phyloP scores from a whole-genome alignment of 2,113 vertebrate genomes.

The Pedetes capensis region DNA sequence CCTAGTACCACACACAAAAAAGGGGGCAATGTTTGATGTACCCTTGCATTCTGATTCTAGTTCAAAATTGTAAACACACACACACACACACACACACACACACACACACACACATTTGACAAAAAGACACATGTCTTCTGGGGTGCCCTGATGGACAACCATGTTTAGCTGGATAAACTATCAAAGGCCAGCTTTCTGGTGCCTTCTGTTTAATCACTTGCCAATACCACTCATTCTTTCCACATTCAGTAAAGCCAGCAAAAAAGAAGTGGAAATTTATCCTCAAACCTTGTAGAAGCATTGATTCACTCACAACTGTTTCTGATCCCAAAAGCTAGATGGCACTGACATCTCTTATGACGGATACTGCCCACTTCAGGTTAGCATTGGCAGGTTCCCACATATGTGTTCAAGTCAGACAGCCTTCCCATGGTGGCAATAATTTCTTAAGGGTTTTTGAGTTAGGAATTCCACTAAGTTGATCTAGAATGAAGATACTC shows the following conservation, averaged over 20 bases:
- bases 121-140: fast-evolving
- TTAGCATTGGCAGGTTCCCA: background rate
- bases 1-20: no score
- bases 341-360: background rate
- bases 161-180: background rate
- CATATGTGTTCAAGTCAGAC: background rate
- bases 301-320: background rate
- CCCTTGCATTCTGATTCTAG: background rate
- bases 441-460: background rate
- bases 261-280: background rate
- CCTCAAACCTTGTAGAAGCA: background rate
- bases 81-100: background rate
- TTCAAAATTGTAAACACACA: background rate
- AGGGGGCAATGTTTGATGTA: background rate
- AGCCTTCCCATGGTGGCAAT: background rate
- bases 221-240: background rate
- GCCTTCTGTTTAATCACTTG: background rate
- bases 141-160: fast-evolving
- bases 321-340: background rate
- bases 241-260: background rate
- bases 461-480: background rate
- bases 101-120: background rate
- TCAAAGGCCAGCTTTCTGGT: background rate
- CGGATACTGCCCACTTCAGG: background rate
- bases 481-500: background rate